Evolutionary conservation across 2,113 vertebrate species (phyloP).

Genomic region (Prionailurus viverrinus): DNA sequence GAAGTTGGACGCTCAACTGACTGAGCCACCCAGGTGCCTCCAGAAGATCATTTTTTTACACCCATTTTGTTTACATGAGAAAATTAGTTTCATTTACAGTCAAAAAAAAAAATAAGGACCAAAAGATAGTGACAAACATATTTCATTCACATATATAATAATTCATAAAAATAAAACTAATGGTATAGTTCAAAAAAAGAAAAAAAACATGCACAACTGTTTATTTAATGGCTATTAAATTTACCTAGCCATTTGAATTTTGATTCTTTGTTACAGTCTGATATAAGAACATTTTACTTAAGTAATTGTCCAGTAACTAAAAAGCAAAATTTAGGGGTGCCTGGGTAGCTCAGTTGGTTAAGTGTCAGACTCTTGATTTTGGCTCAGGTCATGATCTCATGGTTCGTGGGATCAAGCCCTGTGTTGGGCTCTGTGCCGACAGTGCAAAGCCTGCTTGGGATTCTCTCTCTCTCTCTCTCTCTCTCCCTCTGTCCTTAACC

Average conservation of each 20-base stretch:
- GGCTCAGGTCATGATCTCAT: too few species aligned
- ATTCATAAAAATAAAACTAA: constrained; percentile 21
- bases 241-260: background rate
- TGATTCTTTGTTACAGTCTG: background rate
- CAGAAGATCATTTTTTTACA: background rate
- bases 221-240: constrained; percentile 35
- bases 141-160: background rate
- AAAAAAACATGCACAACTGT: background rate
- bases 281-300: background rate
- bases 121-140: background rate
- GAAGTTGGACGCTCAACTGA: too few species aligned
- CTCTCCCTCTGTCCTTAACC: too few species aligned
- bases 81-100: constrained; percentile 4
- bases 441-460: too few species aligned
- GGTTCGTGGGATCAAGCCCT: too few species aligned
- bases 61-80: background rate
- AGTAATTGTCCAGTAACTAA: background rate
- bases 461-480: too few species aligned
- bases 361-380: too few species aligned
- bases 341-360: too few species aligned
- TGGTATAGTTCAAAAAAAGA: background rate
- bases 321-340: background rate
- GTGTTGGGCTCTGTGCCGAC: too few species aligned
- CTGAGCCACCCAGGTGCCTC: too few species aligned
- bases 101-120: background rate